These are phyloP conservation scores for Cervus canadensis DNA, from an alignment of 2,113 vertebrate genomes.

Conservation along the genomic window DNA sequence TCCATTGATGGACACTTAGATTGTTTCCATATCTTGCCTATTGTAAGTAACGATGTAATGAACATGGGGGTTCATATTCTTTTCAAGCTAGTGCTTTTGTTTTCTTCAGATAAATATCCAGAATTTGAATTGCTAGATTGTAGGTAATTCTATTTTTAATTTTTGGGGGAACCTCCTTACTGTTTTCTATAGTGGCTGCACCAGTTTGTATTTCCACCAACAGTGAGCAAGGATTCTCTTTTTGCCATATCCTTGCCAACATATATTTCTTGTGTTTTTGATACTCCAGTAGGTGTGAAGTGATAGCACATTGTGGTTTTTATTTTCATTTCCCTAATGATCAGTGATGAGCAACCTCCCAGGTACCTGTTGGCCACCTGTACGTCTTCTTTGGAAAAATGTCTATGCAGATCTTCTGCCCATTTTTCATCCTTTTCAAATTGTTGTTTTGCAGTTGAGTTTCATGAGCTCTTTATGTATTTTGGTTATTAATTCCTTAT, in stretches of 20 bases:
- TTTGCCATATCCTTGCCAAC: not conserved
- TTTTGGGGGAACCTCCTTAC: not conserved
- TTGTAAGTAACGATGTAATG: not conserved
- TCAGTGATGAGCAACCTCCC: not conserved
- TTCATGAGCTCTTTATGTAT: not conserved
- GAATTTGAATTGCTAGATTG: not conserved
- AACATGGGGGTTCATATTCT: not conserved
- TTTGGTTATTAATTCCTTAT: not conserved
- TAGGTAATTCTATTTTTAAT: not conserved
- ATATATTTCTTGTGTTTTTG: not conserved
- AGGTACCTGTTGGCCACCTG: not conserved
- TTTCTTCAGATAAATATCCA: not conserved
- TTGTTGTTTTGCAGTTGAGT: not conserved
- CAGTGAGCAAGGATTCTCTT: not conserved
- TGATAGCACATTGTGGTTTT: not conserved
- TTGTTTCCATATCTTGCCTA: not conserved
- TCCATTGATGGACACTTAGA: not conserved
- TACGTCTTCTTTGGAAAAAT: not conserved
- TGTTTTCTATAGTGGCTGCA: not conserved
- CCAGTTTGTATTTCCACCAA: not conserved
- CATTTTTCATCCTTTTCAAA: not conserved
- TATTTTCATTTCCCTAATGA: not conserved
- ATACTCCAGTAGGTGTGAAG: not conserved
- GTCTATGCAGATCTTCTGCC: not conserved
- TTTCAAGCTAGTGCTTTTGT: not conserved